Evolutionary conservation across 2,113 vertebrate species (phyloP).

Genomic region (Mola mola): DNA sequence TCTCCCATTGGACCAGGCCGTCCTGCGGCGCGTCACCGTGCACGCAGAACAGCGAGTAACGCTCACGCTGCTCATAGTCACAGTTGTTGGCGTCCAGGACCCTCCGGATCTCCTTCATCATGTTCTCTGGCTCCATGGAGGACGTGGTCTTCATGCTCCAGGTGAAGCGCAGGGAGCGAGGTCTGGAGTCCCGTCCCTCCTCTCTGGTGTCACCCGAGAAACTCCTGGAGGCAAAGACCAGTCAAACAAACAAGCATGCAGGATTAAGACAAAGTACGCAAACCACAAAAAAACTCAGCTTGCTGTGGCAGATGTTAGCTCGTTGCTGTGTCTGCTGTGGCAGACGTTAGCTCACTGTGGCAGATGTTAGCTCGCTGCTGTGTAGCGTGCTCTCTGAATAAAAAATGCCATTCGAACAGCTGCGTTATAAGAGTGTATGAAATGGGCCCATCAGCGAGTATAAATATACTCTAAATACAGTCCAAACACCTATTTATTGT

Average conservation of each 20-base stretch:
- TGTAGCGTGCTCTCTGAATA: constrained; percentile 96
- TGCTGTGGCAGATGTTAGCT: neutral
- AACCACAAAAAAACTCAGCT: constrained; percentile 11
- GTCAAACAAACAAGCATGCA: too few species aligned
- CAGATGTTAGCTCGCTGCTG: too few species aligned
- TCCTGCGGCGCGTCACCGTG: constrained; percentile 95
- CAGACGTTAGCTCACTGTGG: constrained; percentile 95
- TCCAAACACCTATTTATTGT: too few species aligned
- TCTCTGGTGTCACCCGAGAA: constrained; percentile 90
- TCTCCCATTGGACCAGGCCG: constrained; percentile 96
- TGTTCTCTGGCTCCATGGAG: constrained; percentile 96
- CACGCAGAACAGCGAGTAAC: constrained; percentile 98
- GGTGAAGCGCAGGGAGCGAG: constrained; percentile 94
- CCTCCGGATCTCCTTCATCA: constrained; percentile 98
- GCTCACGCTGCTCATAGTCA: constrained; percentile 96
- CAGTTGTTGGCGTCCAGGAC: constrained; percentile 97
- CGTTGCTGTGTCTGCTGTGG: constrained; percentile 86
- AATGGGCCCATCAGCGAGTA: too few species aligned
- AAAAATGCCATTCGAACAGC: constrained; percentile 7
- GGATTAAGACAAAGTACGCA: constrained; percentile 2
- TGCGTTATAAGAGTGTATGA: neutral
- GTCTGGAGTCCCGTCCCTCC: constrained; percentile 92
- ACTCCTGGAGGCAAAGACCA: constrained; percentile 81
- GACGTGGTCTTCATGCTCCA: constrained; percentile 99
- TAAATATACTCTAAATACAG: too few species aligned